Base-by-base conservation (phyloP, 2,888 invertebrate species). In the Drosophila cracens region DNA sequence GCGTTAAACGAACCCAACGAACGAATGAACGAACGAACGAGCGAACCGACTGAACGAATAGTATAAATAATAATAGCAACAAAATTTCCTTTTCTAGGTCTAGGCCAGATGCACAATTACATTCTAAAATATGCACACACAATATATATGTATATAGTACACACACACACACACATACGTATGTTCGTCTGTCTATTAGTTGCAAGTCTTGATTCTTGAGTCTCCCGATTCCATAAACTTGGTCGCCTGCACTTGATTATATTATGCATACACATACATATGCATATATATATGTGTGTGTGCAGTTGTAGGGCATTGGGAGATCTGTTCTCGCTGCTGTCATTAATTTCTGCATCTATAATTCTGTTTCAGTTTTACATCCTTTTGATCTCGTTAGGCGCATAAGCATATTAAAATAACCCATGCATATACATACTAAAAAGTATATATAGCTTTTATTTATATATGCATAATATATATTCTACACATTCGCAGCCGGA, bases 41-140 rank as follows among this genome's bases (percentile, higher is more conserved):
- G 52, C 51, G 67, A 59, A 59, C 27, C 48, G 21, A 49, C 58
- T 61, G 61, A 79, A 21, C 54, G 70, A 59, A 76, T 77, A 57
- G 43, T 46, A 83, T 76, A 76, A 88, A 89, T 87, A 90, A 90
- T 88, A 87, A 90, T 83, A 90, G 89, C 90, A 91, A 91, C 90
- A 92, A 91, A 91, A 90, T 92, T 92, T 92, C 91, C 91, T 92
- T 92, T 92, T 92, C 92, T 92, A 92, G 92, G 92, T 92, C 92
- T 92, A 92, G 92, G 92, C 92, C 92, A 92, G 87, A 88, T 89
- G 83, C 90, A 91, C 91, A 92, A 91, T 92, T 91, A 91, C 91
- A 91, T 91, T 91, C 91, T 91, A 91, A 90, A 87, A 87, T 87
- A 89, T 90, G 87, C 87, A 89, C 86, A 82, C 63, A 77, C 64